Base-by-base conservation (phyloP, 2,888 invertebrate species). In the Morpho achilles region DNA sequence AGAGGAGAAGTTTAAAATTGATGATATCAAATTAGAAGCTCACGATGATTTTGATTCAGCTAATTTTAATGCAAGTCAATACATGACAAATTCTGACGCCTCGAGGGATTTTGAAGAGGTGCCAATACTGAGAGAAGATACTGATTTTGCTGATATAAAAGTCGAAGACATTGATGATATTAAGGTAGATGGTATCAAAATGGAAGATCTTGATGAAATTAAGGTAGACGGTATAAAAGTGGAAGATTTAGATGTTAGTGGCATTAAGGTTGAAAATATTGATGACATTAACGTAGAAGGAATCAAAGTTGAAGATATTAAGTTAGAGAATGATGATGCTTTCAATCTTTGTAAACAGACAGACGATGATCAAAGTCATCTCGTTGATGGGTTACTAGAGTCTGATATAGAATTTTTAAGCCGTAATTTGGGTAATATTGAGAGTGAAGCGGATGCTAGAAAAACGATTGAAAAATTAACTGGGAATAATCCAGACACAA, bases 401-500 rank as follows among this genome's bases (percentile, higher is more conserved):
- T 82, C 90, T 1, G 91, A 91, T 69, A 91, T 91, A 42, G 91
- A 91, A 67, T 91, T 91, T 77, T 71, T 91, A 63, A 91, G 90
- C 62, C 75, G 88, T 32, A 91, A 91, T 65, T 72, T 91, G 67
- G 89, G 87, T 1, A 87, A 90, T 66, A 91, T 91, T 59, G 91
- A 91, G 60, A 91, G 89, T 71, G 91, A 91, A 58, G 87, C 90
- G 1, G 91, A 91, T 63, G 91, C 90, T 0, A 82, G 91, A 49
- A 91, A 91, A 68, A 87, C 91, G n/a, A 90, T 91, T 59, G 91
- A 91, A 67, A 91, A 89, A 58, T 67, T 91, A 59, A 90, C 91
- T 1, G 91, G 89, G 7, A 87, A 87, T 5, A 87, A 89, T 72
- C 82, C 88, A 5, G 90, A 91, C 60, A 86, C 87, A 0, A 80